Evolutionary conservation across 2,888 invertebrate genomes (phyloP).

Genomic region (Lepidonotus clava): DNA sequence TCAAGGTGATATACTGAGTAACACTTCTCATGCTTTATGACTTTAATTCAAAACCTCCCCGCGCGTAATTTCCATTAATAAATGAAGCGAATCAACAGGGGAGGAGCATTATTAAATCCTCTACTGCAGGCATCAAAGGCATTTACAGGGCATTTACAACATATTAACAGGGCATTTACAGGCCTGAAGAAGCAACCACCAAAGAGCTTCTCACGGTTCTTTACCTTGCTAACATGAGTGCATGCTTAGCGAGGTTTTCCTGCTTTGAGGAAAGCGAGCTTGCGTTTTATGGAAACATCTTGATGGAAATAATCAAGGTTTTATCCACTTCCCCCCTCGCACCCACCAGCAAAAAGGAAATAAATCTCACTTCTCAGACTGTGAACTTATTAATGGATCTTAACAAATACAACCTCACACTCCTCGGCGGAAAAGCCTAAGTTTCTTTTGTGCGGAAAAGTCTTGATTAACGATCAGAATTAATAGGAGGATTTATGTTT

Average conservation of each 20-base stretch:
- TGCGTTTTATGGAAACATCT: conserved; percentile 11
- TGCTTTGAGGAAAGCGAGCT: not conserved
- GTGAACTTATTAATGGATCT: not conserved
- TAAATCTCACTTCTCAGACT: not conserved
- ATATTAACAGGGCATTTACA: not conserved
- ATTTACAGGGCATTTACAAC: too few relatives aligned
- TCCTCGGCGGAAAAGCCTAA: too few relatives aligned
- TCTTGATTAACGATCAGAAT: not conserved
- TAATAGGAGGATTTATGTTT: not conserved
- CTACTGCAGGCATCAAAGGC: not conserved
- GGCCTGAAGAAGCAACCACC: not conserved
- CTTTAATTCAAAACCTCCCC: conserved; percentile 8
- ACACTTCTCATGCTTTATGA: not conserved
- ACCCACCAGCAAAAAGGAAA: conserved; percentile 20
- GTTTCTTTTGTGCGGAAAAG: not conserved
- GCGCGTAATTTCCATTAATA: conserved; percentile 17
- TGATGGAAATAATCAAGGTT: conserved; percentile 26
- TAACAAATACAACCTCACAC: not conserved
- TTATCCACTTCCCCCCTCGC: not conserved
- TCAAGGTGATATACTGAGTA: too few relatives aligned
- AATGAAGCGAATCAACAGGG: conserved; percentile 30
- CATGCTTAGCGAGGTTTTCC: not conserved
- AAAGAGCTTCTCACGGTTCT: not conserved
- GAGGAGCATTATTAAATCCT: conserved; percentile 11
- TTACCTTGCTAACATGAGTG: conserved; percentile 25